phyloP scores from a whole-genome alignment of 1,140 invertebrate species.

The Lineus longissimus region DNA sequence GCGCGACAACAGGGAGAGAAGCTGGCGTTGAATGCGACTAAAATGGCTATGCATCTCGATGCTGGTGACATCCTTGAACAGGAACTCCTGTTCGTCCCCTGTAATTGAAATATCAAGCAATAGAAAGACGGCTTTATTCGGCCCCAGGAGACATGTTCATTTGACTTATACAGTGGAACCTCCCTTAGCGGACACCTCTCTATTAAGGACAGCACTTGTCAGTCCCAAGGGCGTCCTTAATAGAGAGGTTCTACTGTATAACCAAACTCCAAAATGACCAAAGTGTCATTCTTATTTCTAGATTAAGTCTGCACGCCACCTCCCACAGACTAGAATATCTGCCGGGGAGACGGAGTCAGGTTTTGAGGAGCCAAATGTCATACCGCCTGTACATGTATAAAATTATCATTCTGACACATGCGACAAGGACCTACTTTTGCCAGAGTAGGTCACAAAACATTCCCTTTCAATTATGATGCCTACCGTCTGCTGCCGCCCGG shows the following conservation, averaged over 20 bases:
- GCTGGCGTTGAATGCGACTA: conserved; percentile 57
- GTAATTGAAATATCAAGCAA: conserved; percentile 3
- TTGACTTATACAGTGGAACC: no score
- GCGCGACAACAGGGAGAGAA: conserved; percentile 67
- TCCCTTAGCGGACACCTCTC: no score
- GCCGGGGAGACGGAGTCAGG: conserved; percentile 48
- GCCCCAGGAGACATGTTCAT: no score
- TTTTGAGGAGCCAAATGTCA: conserved; percentile 36
- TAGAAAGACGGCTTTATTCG: no score
- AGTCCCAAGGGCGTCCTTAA: no score
- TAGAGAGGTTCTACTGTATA: no score
- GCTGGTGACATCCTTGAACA: conserved; percentile 35
- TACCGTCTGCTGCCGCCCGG: conserved; percentile 66
- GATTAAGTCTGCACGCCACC: conserved; percentile 24
- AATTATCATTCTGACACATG: no score
- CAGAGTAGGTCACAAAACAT: no score
- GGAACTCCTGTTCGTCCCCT: conserved; percentile 10
- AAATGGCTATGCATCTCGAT: conserved; percentile 47
- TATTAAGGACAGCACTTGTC: no score
- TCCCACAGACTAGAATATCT: conserved; percentile 54
- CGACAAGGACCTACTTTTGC: no score
- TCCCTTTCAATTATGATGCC: conserved; percentile 19
- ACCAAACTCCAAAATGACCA: no score
- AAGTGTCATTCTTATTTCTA: neutral
- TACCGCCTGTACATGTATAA: no score